Evolutionary conservation across 1,140 invertebrate genomes (phyloP), one percentile per base, ranked within the genome.

Genomic region (Stegodyphus dumicola): DNA sequence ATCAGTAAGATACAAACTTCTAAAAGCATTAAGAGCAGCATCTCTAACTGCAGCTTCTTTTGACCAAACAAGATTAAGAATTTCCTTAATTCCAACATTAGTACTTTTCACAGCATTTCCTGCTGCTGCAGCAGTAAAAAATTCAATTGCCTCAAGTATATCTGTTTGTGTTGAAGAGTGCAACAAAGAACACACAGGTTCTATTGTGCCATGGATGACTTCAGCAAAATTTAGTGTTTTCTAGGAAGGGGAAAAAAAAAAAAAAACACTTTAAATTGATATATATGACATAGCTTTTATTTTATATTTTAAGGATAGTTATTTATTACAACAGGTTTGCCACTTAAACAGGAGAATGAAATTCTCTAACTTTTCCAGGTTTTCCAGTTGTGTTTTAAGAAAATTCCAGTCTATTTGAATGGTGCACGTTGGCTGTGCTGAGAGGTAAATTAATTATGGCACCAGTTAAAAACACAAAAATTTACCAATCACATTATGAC

Each of bases 61-160:
- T 67, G 93, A 94, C 92, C 94, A 95, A 3, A 96, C 93, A 85
- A 97, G 92, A 73, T 93, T 91, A 70, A 97, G 90, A 93, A 97
- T 96, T 88, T 94, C 92, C 15, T 93, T 92, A 49, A 97, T 93
- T 11, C 95, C 95, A 49, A 90, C 87, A 88, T 94, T 92, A 11
- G 95, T 93, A 7, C 94, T 93, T 64, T 93, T 91, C 15, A 97
- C 92, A 73, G 94, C 93, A 89, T 96, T 96, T 88, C 95, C 93
- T 89, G 94, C 94, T 6, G 95, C 95, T 0, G 93, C 93, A 33
- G 33, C 33, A 0, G 95, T 95, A 87, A 97, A 95, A 89, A 97
- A 95, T 74, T 95, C 93, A 66, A 97, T 94, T 0, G 96, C 94
- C 91, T 97, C 96, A 60, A 94, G 92, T 0, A 96, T 94, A 90